Percentiles rank a stretch among this genome's conserved stretches.
Evolutionary conservation across 2,797 vertebrate genomes (phyloP).

Genomic region (Gambelia wislizenii): DNA sequence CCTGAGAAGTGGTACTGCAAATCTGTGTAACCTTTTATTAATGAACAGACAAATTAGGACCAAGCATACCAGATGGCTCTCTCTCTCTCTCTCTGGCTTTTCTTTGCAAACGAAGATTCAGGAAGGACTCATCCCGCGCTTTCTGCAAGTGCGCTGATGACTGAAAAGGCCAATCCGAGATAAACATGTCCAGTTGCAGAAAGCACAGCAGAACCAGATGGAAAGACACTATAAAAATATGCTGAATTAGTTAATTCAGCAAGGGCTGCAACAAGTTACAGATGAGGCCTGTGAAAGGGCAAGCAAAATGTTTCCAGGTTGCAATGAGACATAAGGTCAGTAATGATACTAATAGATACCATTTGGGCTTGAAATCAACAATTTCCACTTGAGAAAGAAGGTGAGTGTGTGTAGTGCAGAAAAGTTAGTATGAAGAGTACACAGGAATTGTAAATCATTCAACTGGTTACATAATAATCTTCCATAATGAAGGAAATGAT

Average conservation of each 20-base stretch:
- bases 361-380: not conserved
- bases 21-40: not conserved
- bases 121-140: too few relatives aligned
- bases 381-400: not conserved
- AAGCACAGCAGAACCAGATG: too few relatives aligned
- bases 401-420: not conserved
- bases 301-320: not conserved
- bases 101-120: too few relatives aligned
- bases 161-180: too few relatives aligned
- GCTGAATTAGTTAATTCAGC: not conserved
- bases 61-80: not conserved
- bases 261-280: not conserved
- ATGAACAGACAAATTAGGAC: not conserved
- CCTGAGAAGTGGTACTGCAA: not conserved
- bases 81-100: too few relatives aligned
- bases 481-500: too few relatives aligned
- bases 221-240: not conserved
- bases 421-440: not conserved
- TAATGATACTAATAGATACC: not conserved
- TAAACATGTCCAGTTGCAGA: too few relatives aligned
- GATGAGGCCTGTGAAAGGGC: not conserved
- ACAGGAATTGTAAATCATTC: too few relatives aligned
- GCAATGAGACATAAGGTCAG: not conserved
- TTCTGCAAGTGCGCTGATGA: too few relatives aligned
- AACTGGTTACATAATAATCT: too few relatives aligned